Base-by-base conservation (phyloP, 2,888 invertebrate species). In the Euzetes globulus region DNA sequence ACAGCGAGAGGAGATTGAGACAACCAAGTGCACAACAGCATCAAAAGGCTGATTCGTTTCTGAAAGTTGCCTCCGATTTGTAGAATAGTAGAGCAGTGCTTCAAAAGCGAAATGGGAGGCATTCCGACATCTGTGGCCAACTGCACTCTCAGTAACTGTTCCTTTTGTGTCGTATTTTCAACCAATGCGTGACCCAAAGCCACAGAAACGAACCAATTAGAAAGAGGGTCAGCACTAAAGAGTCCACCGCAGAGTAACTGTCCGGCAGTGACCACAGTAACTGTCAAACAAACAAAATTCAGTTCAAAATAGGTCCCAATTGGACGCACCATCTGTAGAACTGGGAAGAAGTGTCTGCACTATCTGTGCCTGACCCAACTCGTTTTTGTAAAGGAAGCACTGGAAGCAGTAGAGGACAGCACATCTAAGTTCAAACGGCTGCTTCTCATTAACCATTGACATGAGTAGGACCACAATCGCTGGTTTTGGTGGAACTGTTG, bases 391-490 rank as follows among this genome's bases (percentile, higher is more conserved):
- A 11, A 99, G 85, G 82, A 91, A 99, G 82, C 94, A 95, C 85
- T 98, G 90, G 83, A 99, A 97, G 82, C 95, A 96, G 83, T 99
- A 99, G 0, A 99, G 87, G 1, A 98, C 95, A 0, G 98, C 92
- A 82, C 94, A 94, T 77, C 99, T 89, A 80, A 92, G 83, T 0
- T 85, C 84, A 81, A 98, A 91, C 0, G 95, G 91, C 82, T 99
- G 99, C 81, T 95, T 96, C 82, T 99, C 98, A 82, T 97, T 96
- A 7, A 95, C 94, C 95, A 99, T 97, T 0, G 97, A 96, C 92
- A 97, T 94, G 11, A 99, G 84, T 9, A 99, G 85, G 60, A 98
- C 92, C 0, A 98, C 92, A 72, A 98, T 89, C 0, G 94, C 94
- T 0, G 97, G 93, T 74, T 96, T 88, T 2, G 96, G 95, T 6